These are phyloP conservation scores for Lymantria dispar DNA, from an alignment of 2,888 invertebrate species.

Conservation along the genomic window DNA sequence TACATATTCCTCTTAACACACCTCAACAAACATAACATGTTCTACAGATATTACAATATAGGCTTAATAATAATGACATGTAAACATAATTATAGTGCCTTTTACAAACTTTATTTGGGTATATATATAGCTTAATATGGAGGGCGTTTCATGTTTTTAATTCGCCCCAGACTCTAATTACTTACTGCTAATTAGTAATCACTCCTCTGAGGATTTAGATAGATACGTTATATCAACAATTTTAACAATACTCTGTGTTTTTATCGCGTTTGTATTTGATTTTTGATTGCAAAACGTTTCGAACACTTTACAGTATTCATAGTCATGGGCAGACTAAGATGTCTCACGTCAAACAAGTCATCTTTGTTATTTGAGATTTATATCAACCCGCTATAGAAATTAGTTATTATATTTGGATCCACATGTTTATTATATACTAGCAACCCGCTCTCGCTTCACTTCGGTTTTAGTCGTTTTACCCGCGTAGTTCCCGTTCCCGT, in stretches of 20 bases:
- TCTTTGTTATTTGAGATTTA: no score
- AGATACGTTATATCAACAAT: constrained; percentile 3
- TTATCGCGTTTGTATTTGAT: no score
- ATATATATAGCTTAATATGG: not conserved
- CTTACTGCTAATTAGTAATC: not conserved
- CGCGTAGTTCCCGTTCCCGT: no score
- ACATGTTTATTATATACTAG: no score
- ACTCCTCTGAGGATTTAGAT: not conserved
- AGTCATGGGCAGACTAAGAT: no score
- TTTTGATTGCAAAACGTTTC: no score
- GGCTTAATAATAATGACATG: not conserved
- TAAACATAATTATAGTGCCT: not conserved
- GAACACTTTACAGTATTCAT: no score
- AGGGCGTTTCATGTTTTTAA: not conserved
- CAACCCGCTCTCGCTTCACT: no score
- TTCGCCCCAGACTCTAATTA: not conserved
- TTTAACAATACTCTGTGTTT: constrained; percentile 6
- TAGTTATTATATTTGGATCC: no score
- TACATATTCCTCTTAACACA: not conserved
- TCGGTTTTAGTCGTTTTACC: no score
- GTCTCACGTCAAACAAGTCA: no score
- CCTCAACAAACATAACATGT: not conserved
- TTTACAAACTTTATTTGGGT: not conserved
- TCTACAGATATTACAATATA: not conserved
- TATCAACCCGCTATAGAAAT: no score